Percentiles rank a stretch among this genome's conserved stretches.
phyloP scores from a whole-genome alignment of 2,888 invertebrate genomes.

The Sinelater perroti region DNA sequence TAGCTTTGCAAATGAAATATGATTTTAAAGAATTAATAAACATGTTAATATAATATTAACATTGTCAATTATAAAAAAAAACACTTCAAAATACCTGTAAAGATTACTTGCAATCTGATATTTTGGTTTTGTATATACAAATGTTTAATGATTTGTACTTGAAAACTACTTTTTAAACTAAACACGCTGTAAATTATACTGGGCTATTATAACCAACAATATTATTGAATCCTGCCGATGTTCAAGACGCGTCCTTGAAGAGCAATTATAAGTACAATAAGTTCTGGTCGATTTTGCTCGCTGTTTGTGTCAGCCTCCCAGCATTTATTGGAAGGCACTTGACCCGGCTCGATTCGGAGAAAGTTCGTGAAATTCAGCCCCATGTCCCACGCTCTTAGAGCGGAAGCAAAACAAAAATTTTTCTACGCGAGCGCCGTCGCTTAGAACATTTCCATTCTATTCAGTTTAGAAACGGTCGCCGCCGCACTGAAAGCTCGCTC shows the following conservation, averaged over 20 bases:
- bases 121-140: too few relatives aligned
- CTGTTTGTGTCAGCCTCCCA: slow-evolving; percentile 17
- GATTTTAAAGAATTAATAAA: too few relatives aligned
- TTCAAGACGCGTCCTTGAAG: slow-evolving; percentile 10
- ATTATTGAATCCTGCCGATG: slow-evolving; percentile 9
- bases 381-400: slow-evolving; percentile 1
- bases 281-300: slow-evolving; percentile 11
- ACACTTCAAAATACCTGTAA: too few relatives aligned
- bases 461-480: slow-evolving; percentile 1
- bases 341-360: slow-evolving; percentile 7
- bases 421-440: background rate
- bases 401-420: slow-evolving; percentile 11
- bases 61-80: too few relatives aligned
- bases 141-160: too few relatives aligned
- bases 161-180: too few relatives aligned
- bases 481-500: slow-evolving; percentile 1
- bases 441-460: slow-evolving; percentile 1
- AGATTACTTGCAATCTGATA: too few relatives aligned
- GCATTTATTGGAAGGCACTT: slow-evolving; percentile 16
- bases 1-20: too few relatives aligned
- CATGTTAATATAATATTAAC: too few relatives aligned
- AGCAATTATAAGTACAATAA: slow-evolving; percentile 18
- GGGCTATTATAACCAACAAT: too few relatives aligned
- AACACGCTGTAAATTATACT: too few relatives aligned
- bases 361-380: slow-evolving; percentile 1